phyloP scores from a whole-genome alignment of 2,113 vertebrate genomes.

The Oncorhynchus gorbuscha region DNA sequence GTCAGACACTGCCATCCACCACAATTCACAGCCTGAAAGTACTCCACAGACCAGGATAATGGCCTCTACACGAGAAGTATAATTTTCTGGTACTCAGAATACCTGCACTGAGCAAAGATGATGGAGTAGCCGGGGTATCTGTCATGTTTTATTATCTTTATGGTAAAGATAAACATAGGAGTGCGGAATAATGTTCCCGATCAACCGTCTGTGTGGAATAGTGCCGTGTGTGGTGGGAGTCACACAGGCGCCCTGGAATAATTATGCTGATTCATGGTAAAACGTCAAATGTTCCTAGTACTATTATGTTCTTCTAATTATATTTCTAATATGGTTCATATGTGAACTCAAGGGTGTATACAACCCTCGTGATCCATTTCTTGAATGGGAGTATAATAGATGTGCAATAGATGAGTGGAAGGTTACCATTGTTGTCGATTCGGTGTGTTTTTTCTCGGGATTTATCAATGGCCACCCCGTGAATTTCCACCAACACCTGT shows the following conservation, averaged over 20 bases:
- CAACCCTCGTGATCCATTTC: background rate
- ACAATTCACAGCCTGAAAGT: background rate
- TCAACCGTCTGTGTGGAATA: too few species aligned
- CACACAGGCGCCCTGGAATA: too few species aligned
- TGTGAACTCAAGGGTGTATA: background rate
- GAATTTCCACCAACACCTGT: conserved; percentile 87
- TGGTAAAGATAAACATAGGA: too few species aligned
- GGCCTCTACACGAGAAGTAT: background rate
- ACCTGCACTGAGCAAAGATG: too few species aligned
- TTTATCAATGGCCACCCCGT: conserved; percentile 83
- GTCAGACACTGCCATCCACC: conserved; percentile 24
- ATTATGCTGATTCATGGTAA: too few species aligned
- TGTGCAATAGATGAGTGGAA: background rate
- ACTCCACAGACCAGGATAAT: background rate
- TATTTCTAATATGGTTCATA: too few species aligned
- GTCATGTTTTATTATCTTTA: too few species aligned
- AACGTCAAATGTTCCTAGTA: too few species aligned
- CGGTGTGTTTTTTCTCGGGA: conserved; percentile 80
- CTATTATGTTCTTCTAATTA: too few species aligned
- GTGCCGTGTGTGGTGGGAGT: too few species aligned
- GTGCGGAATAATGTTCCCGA: too few species aligned
- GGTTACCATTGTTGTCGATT: conserved; percentile 89
- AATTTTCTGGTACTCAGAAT: background rate
- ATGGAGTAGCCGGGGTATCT: too few species aligned
- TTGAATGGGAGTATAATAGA: background rate